Evolutionary conservation across 2,797 vertebrate species (phyloP).

Genomic region (Sebastes nivosus): DNA sequence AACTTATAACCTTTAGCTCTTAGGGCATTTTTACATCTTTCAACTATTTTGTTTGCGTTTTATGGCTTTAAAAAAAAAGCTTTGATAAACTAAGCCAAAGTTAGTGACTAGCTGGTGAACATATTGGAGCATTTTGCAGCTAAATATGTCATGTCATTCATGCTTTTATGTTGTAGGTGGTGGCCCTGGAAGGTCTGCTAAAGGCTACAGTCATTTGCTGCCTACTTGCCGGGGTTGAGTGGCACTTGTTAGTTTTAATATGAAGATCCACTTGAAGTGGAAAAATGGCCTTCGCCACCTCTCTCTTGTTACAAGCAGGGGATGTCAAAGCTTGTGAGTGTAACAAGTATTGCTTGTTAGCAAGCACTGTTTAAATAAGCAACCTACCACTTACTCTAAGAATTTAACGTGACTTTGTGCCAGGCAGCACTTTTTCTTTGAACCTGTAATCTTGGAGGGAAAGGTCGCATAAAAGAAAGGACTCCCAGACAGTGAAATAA

Average conservation of each 20-base stretch:
- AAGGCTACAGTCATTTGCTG: background rate
- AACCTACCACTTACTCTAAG: background rate
- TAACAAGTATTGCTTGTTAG: background rate
- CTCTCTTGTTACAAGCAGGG: background rate
- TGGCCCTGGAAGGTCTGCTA: background rate
- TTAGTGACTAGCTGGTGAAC: background rate
- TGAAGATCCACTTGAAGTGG: background rate
- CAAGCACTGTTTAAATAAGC: background rate
- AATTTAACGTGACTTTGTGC: background rate
- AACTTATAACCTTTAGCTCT: background rate
- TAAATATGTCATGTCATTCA: background rate
- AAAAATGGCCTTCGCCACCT: background rate
- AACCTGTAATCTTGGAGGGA: background rate
- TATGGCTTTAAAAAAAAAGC: too few species aligned
- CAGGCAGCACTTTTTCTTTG: background rate
- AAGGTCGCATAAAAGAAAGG: background rate
- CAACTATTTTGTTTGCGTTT: background rate
- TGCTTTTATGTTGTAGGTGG: background rate
- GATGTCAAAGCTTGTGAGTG: background rate
- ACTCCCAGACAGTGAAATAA: background rate
- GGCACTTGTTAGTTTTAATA: background rate
- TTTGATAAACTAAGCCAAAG: background rate
- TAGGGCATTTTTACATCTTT: background rate
- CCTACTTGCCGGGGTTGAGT: background rate
- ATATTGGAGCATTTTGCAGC: background rate